A percentile compares a stretch with the other conserved stretches of the same genome.
phyloP scores from a whole-genome alignment of 2,888 invertebrate species.

The Orchestes rusci region DNA sequence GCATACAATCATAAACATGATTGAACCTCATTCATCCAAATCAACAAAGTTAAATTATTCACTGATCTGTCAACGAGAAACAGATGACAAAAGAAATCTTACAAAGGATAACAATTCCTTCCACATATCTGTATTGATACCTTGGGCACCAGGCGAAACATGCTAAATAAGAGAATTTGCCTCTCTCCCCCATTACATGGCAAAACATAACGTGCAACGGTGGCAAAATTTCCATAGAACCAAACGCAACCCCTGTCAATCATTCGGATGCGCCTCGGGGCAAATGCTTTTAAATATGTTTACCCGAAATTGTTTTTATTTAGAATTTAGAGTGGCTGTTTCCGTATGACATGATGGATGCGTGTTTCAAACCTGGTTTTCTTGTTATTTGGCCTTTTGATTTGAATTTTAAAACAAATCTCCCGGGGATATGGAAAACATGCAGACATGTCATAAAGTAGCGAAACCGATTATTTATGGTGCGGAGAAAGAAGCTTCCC shows the following conservation, averaged over 20 bases:
- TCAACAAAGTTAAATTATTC: too few relatives aligned
- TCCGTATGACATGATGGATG: constrained; percentile 43
- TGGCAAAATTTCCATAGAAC: constrained; percentile 24
- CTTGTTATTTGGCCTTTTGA: constrained; percentile 43
- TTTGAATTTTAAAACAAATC: constrained; percentile 39
- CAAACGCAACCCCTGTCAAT: constrained; percentile 41
- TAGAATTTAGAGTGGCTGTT: constrained; percentile 45
- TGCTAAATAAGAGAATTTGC: constrained; percentile 11
- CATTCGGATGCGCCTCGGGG: constrained; percentile 40
- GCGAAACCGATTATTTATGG: constrained; percentile 13
- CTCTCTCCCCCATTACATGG: constrained; percentile 16
- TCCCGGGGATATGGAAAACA: constrained; percentile 25
- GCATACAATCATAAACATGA: too few relatives aligned
- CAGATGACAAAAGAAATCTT: too few relatives aligned
- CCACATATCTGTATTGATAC: too few relatives aligned
- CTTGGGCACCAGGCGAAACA: too few relatives aligned
- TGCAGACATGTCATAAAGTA: constrained; percentile 4
- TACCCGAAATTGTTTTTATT: constrained; percentile 46
- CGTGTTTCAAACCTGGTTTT: constrained; percentile 40
- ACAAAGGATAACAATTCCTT: too few relatives aligned
- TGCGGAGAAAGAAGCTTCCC: constrained; percentile 5
- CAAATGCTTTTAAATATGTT: constrained; percentile 44
- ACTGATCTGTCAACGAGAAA: too few relatives aligned
- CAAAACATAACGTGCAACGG: constrained; percentile 20
- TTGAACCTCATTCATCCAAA: too few relatives aligned